Base-by-base conservation (phyloP, 1,140 invertebrate species). In the Macrostomum lignano region DNA sequence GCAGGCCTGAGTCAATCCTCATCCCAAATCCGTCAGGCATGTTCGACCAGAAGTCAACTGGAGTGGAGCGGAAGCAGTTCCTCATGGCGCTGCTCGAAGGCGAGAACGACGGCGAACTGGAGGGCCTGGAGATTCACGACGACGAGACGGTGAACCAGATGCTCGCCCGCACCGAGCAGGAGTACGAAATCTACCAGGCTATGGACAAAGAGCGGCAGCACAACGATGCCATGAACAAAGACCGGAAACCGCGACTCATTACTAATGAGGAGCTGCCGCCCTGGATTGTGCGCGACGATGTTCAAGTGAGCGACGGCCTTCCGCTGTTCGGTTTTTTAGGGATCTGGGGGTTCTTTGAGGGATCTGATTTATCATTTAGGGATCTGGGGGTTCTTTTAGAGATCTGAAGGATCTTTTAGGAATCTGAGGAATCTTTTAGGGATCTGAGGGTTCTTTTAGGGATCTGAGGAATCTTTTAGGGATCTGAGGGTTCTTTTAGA, bases 141-240 rank as follows among this genome's bases (percentile, higher is more conserved):
- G 88, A 98, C 58, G 88, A 98, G 52, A 75, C 81, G 13, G 81
- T 98, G 14, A 96, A 98, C 54, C 79, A 91, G 56, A 94, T 96
- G 84, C 74, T 96, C 41, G 84, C 84, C 1, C 66, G 88, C 35
- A 69, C 67, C 17, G 84, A 93, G 47, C 74, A 74, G 7, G 88
- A 98, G 56, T 77, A 93, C 52, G 79, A 93, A 47, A 56, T 70
- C 3, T 96, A 88, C 52, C 78, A 86, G 38, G 70, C 72, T 51
- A 73, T 91, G 62, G 88, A 98, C 58, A 54, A 77, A 10, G 84
- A 93, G 44, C 61, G 88, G 34, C 66, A 79, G 44, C 65, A 74
- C 26, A 70, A 72, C 36, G 81, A 93, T 46, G 71, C 74, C 0
- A 67, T 69, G 41, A 71, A 72, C 21, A 51, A 64, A 0, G 17